phyloP scores from a whole-genome alignment of 1,140 invertebrate species.

The Thrips palmi region DNA sequence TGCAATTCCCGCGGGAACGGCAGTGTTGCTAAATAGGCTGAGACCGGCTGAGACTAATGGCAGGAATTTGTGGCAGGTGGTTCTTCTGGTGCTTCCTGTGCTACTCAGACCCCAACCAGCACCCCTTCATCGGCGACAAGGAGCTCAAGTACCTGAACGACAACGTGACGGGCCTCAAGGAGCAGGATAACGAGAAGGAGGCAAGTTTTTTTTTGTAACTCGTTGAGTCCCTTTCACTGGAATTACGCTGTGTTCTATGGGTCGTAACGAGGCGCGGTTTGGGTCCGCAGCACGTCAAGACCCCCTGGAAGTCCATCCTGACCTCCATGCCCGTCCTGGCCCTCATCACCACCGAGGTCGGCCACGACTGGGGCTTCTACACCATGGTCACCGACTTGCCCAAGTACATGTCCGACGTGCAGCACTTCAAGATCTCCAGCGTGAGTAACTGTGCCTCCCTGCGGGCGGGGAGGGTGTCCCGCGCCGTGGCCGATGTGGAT shows the following conservation, averaged over 20 bases:
- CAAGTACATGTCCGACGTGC: conserved; percentile 61
- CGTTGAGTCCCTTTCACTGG: too few species aligned
- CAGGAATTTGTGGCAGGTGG: too few species aligned
- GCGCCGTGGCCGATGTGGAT: not conserved
- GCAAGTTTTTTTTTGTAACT: too few species aligned
- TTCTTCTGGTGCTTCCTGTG: conserved; percentile 22
- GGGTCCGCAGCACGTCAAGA: conserved; percentile 6
- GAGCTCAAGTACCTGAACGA: conserved; percentile 39
- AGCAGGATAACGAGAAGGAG: too few species aligned
- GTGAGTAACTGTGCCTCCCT: conserved; percentile 21
- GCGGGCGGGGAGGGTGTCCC: not conserved
- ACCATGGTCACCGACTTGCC: conserved; percentile 72
- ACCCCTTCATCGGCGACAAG: conserved; percentile 37
- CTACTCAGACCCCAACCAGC: conserved; percentile 33
- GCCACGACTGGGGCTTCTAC: conserved; percentile 73
- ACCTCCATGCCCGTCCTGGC: conserved; percentile 58
- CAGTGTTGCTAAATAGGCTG: too few species aligned
- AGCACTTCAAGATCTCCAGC: conserved; percentile 56
- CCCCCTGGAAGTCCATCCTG: conserved; percentile 53
- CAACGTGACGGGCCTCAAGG: too few species aligned
- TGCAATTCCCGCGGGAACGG: too few species aligned
- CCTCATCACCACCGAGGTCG: conserved; percentile 46
- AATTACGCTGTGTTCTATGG: conserved; percentile 1
- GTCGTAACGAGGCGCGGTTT: not conserved
- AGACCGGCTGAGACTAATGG: too few species aligned